Evolutionary conservation across 37 sponge, comb jelly and placozoan species (phyloP).

Genomic region (Theonella swinhoei): DNA sequence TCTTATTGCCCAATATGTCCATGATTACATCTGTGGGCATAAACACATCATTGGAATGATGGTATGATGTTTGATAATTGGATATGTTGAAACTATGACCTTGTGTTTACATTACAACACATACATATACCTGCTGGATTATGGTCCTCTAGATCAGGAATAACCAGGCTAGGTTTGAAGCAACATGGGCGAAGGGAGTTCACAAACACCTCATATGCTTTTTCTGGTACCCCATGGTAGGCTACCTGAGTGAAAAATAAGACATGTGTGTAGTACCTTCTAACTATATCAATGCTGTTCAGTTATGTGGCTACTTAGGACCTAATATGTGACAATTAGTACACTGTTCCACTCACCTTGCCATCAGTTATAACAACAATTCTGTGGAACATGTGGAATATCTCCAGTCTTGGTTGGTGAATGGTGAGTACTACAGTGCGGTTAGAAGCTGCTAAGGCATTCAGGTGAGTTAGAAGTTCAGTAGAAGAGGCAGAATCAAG

Average conservation of each 20-base stretch:
- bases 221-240: conserved; percentile 65
- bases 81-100: too few relatives aligned
- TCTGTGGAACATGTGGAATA: conserved; percentile 50
- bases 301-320: neutral
- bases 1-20: conserved; percentile 80
- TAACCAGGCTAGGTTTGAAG: conserved; percentile 36
- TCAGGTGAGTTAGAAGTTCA: conserved; percentile 63
- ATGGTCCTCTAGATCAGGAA: conserved; percentile 67
- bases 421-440: conserved; percentile 67
- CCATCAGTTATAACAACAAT: conserved; percentile 56
- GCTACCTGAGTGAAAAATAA: conserved; percentile 48
- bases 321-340: neutral
- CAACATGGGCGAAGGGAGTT: neutral
- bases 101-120: too few relatives aligned
- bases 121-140: conserved; percentile 57
- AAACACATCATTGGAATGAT: too few relatives aligned
- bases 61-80: too few relatives aligned
- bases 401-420: conserved; percentile 62
- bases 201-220: conserved; percentile 75
- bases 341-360: conserved; percentile 20
- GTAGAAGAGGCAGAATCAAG: conserved; percentile 59
- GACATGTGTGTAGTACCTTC: neutral
- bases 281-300: neutral
- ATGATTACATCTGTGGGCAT: conserved; percentile 76
- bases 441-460: conserved; percentile 43